Percentiles rank a stretch among this genome's conserved stretches.
phyloP scores from a whole-genome alignment of 2,888 invertebrate species.

The Elysia crispata region DNA sequence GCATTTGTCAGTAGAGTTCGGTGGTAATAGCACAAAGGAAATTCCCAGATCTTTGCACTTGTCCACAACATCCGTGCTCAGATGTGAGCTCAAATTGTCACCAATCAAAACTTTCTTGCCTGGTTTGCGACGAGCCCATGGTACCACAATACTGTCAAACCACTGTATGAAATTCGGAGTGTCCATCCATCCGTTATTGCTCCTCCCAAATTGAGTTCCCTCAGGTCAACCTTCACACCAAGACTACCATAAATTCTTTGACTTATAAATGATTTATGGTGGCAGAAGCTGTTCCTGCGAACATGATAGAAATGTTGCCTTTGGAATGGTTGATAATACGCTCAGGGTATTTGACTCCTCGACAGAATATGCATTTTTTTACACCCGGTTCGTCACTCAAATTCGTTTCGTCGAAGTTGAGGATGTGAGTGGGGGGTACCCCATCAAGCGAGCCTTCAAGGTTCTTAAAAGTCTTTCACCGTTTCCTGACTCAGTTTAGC shows the following conservation, averaged over 20 bases:
- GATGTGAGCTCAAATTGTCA: constrained; percentile 64
- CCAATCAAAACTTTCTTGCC: constrained; percentile 75
- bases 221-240: constrained; percentile 76
- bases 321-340: constrained; percentile 73
- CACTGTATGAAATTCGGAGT: constrained; percentile 65
- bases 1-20: constrained; percentile 56
- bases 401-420: no score
- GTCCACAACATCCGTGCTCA: constrained; percentile 55
- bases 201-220: constrained; percentile 73
- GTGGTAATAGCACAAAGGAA: constrained; percentile 61
- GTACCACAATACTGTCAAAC: constrained; percentile 64
- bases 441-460: no score
- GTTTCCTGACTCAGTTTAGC: no score
- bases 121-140: constrained; percentile 58
- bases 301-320: constrained; percentile 72
- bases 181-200: constrained; percentile 73
- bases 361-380: constrained; percentile 50
- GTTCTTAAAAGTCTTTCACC: no score
- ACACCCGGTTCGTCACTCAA: constrained; percentile 75
- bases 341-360: constrained; percentile 65
- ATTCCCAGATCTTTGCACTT: constrained; percentile 73
- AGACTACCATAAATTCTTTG: constrained; percentile 72
- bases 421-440: no score
- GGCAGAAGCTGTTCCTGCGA: constrained; percentile 76
- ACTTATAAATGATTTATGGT: constrained; percentile 61